Evolutionary conservation across 2,888 invertebrate species (phyloP), one percentile per base, ranked within the genome.

Genomic region (Fragum whitleyi): DNA sequence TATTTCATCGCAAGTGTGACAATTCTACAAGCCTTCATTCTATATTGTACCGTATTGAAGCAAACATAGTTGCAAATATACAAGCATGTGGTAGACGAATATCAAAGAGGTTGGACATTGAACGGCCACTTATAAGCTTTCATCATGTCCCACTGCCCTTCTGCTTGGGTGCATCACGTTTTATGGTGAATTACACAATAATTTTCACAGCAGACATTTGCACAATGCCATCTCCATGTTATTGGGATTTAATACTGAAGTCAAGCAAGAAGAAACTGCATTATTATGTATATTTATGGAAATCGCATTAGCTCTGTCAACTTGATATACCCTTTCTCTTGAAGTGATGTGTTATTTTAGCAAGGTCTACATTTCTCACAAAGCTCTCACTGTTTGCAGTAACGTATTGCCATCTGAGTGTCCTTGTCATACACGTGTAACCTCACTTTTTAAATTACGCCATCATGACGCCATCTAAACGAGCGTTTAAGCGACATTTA

Each of bases 231-330:
- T 19, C 53, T 23, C 26, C 47, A 51, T 53, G 53, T 53, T 69
- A 69, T 69, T 69, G 69, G 53, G 69, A 23, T 69, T 69, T 69
- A 21, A 69, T 69, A 69, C 32, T 53, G 32, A 69, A 36, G 19
- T 69, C 16, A 23, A 26, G 69, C 53, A 51, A 69, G 28, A 32
- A 32, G 53, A 51, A 69, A 53, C 28, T 69, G 53, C 55, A 70
- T 70, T 36, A 70, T 70, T 70, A 70, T 55, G 70, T 70, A 70
- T 70, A 53, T 70, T 70, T 70, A 70, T 70, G 70, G 55, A 57
- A 70, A 70, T 70, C 19, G 14, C 21, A 36, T 70, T 21, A 19
- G 29, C 65, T 32, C 65, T 47, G 47, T 47, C 47, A 47, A 47
- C 47, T 47, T 47, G 14, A 47, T 47, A 47, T 47, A 47, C 47